These are phyloP conservation scores for Zaprionus nigranus DNA, from an alignment of 1,140 invertebrate species.

Conservation along the genomic window DNA sequence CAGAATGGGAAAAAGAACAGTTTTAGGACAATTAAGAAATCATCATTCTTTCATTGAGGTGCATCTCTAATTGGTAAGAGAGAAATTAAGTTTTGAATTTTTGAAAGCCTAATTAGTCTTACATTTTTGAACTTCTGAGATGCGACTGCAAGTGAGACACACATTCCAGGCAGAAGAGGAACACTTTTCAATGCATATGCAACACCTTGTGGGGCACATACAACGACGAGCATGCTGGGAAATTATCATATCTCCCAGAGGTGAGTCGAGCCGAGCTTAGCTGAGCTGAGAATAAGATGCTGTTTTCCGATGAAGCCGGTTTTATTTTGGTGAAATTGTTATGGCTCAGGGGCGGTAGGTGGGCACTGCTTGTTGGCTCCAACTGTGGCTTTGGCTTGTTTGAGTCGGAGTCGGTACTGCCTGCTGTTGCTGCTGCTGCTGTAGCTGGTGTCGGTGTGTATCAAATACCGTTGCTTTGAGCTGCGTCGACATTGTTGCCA, in stretches of 20 bases:
- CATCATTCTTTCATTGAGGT: background rate
- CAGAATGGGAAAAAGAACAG: background rate
- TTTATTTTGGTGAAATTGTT: constrained; percentile 36
- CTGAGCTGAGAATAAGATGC: constrained; percentile 10
- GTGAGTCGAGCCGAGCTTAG: background rate
- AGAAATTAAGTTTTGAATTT: constrained; percentile 1
- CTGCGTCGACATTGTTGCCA: constrained; percentile 52
- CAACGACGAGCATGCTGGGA: background rate
- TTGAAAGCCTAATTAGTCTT: background rate
- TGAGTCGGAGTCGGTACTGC: constrained; percentile 9
- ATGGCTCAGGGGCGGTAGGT: constrained; percentile 25
- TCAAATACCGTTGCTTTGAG: constrained; percentile 48
- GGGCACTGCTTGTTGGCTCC: constrained; percentile 17
- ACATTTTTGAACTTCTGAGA: background rate
- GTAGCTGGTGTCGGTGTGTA: constrained; percentile 35
- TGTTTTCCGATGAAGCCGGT: constrained; percentile 24
- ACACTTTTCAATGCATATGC: constrained; percentile 2
- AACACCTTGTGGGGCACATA: constrained; percentile 5
- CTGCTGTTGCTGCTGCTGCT: background rate
- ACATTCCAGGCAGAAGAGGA: constrained; percentile 4
- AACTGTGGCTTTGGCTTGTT: background rate
- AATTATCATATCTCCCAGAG: constrained; percentile 12
- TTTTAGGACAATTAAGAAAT: background rate
- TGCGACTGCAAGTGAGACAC: background rate
- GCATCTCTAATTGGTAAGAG: constrained; percentile 1